Conservation (phyloP, 1,140 invertebrate genomes). For the Aplysia californica region DNA sequence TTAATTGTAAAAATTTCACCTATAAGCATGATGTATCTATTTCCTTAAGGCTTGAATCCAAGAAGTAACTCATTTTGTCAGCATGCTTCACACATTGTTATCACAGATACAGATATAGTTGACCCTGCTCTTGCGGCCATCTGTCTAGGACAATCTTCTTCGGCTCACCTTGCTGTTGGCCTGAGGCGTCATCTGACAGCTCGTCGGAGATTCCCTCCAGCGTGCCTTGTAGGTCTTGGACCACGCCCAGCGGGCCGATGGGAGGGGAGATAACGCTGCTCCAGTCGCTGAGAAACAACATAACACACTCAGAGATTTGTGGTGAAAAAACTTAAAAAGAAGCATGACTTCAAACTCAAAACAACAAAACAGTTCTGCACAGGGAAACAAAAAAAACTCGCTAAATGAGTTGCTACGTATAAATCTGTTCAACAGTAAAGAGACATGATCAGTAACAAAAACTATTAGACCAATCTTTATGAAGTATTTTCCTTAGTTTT, state of each 20-base stretch:
- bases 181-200: constrained; percentile 24
- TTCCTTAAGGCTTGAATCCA: too few species aligned
- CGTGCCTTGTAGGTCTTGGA: constrained; percentile 35
- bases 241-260: constrained; percentile 49
- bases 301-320: neutral
- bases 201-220: constrained; percentile 35
- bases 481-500: too few species aligned
- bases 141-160: neutral
- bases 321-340: neutral
- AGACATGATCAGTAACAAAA: too few species aligned
- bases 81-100: neutral
- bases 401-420: neutral
- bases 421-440: neutral
- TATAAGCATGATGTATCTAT: too few species aligned
- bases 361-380: neutral
- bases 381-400: neutral
- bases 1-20: too few species aligned
- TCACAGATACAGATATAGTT: neutral
- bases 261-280: constrained; percentile 64
- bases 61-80: too few species aligned
- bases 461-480: neutral
- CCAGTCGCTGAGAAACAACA: constrained; percentile 52
- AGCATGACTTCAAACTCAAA: neutral
- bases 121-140: neutral
- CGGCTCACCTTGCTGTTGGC: neutral